phyloP scores from a whole-genome alignment of 2,888 invertebrate genomes.

The Ormyrus labotus region DNA sequence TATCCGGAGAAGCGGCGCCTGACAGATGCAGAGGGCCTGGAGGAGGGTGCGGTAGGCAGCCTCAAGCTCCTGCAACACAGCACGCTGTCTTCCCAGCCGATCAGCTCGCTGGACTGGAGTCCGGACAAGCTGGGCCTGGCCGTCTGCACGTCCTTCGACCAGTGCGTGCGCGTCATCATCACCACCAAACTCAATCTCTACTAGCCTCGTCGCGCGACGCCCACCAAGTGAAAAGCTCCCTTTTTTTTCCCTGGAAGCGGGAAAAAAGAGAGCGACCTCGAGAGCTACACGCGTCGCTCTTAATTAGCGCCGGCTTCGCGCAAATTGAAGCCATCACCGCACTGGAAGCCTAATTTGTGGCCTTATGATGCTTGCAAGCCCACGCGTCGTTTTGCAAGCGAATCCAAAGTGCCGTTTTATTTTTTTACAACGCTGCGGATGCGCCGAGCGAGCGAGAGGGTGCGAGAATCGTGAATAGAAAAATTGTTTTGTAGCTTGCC shows the following conservation, averaged over 20 bases:
- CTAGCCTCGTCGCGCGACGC: conserved; percentile 62
- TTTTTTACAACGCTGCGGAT: background rate
- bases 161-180: conserved; percentile 89
- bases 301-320: conserved; percentile 34
- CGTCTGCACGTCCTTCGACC: conserved; percentile 94
- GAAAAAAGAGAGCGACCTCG: conserved; percentile 3
- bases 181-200: conserved; percentile 91
- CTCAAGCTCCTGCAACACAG: conserved; percentile 87
- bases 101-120: conserved; percentile 94
- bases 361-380: background rate
- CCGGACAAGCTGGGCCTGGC: conserved; percentile 91
- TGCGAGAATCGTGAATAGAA: background rate
- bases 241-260: conserved; percentile 20
- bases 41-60: conserved; percentile 86
- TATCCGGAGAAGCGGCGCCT: conserved; percentile 88
- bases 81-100: conserved; percentile 90
- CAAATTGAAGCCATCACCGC: conserved; percentile 35
- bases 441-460: too few species aligned
- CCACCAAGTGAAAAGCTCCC: too few species aligned
- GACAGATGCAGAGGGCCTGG: conserved; percentile 84
- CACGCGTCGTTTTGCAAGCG: too few species aligned
- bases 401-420: background rate
- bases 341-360: conserved; percentile 41
- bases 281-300: conserved; percentile 5
- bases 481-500: too few species aligned